Evolutionary conservation across 2,113 vertebrate genomes (phyloP), one percentile per base, ranked within the genome.

Genomic region (Periophthalmodon schlosseri): DNA sequence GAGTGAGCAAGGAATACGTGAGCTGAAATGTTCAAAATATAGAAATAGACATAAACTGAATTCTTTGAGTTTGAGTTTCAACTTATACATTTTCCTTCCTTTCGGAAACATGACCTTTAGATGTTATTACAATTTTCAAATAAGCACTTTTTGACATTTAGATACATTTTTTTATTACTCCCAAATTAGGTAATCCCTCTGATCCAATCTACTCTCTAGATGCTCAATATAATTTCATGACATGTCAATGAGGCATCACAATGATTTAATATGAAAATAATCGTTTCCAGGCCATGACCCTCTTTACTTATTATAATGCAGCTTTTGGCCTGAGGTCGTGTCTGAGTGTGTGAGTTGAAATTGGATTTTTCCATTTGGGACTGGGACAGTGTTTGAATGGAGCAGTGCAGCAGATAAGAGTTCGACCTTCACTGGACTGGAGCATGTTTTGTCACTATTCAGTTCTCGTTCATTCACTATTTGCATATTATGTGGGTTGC

Each of bases 381-480:
- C 56, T 0, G 0, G 3, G 23, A 33, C 44, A 12, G 34, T 74
- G 20, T 57, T 78, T 81, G 70, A 54, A 28, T 72, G 14, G 33
- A 58, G 72, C 16, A 8, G 4, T 46, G 47, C 9, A 21, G 47
- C 44, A 71, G 68, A 65, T 33, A 74, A 28, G 14, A 20, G 9
- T 18, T 18, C 44, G 72, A 72, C 69, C 73, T 70, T 73, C 61
- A 71, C 54, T 50, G 12, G 61, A 50, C 56, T 50, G 46, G 16
- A 73, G 20, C 39, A 67, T 57, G 20, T 56, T 33, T 13, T 44
- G 60, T 11, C 47, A 24, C 4, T 44, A 65, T 23, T 49, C 11
- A 10, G 6, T 69, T 66, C 72, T 13, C 39, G 61, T 13, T 67
- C 60, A 61, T 2, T 69, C 24, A n/a, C 24, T 58, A 65, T 71